These are phyloP conservation scores for Spodoptera littoralis DNA, from an alignment of 2,888 invertebrate species.

Conservation along the genomic window DNA sequence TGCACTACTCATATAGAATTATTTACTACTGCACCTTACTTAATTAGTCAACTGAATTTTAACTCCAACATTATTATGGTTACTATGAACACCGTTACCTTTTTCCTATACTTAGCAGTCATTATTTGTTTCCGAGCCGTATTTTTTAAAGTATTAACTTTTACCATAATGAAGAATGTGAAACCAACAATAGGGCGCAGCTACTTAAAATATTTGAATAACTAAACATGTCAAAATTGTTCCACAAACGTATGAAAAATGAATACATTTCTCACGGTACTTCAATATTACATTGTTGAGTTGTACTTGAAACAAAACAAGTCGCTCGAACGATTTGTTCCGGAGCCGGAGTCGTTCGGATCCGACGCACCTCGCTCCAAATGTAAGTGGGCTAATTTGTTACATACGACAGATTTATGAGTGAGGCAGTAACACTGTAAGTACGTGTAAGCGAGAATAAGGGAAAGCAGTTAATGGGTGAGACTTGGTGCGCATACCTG, in stretches of 20 bases:
- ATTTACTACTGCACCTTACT: constrained; percentile 1
- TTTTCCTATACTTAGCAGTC: constrained; percentile 20
- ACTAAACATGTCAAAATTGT: constrained; percentile 42
- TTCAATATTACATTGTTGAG: constrained; percentile 71
- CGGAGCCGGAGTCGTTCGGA: constrained; percentile 59
- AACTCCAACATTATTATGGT: too few species aligned
- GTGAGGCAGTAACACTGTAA: constrained; percentile 58
- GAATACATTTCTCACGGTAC: constrained; percentile 74
- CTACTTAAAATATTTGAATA: constrained; percentile 49
- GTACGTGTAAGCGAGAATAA: constrained; percentile 59
- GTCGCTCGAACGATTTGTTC: constrained; percentile 72
- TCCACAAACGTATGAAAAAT: constrained; percentile 61
- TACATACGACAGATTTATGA: constrained; percentile 79
- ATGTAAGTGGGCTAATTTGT: constrained; percentile 72
- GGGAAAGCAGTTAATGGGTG: constrained; percentile 74
- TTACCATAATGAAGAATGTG: constrained; percentile 48
- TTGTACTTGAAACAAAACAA: constrained; percentile 70
- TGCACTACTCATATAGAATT: constrained; percentile 50
- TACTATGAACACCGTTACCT: constrained; percentile 2
- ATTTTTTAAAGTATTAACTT: constrained; percentile 48
- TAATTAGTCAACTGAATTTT: constrained; percentile 2
- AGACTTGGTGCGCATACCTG: constrained; percentile 52
- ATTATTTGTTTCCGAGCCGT: constrained; percentile 15
- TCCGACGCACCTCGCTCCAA: constrained; percentile 57
- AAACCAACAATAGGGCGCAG: constrained; percentile 41